Evolutionary conservation across 2,797 vertebrate species (phyloP), one percentile per base, ranked within the genome.

Genomic region (Microctenopoma lineatum): DNA sequence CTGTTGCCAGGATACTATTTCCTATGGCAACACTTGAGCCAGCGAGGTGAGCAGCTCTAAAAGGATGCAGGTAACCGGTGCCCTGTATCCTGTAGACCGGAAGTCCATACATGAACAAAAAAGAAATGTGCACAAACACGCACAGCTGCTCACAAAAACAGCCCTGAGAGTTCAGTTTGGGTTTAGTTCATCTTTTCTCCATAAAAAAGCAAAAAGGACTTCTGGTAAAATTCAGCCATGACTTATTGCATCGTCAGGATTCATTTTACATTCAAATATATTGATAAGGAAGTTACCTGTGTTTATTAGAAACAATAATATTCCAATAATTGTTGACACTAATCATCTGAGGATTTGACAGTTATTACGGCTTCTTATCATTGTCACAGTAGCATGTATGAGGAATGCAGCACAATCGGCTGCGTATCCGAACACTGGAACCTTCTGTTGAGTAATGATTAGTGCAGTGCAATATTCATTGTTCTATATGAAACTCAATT

Each of bases 1-100:
- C 89, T 89, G 94, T 94, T 95, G 92, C 93, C 91, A 85, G 92
- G 93, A 93, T 89, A 94, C 92, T 71, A 89, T 92, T 94, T 93
- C 90, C 91, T 86, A 80, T 92, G 87, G 92, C 92, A 94, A 92
- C 93, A 92, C 86, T 90, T 90, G 86, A 92, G 90, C 84, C 39
- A 12, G 70, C 66, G 70, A 91, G 84, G 91, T 89, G 88, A 90
- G 80, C 86, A 77, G 73, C 81, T 81, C 75, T 82, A 83, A 88
- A 88, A 83, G 79, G 78, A 90, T 74, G 63, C 81, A 86, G 89
- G 87, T 85, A 84, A 84, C 77, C 56, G 68, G 85, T 78, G 86
- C 73, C 87, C 42, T 72, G 74, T 59, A 76, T 84, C 61, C 67
- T 66, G 53, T 70, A 34, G 46, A 80, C 84, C 82, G 86, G 93